These are phyloP conservation scores for Drosophila grimshawi DNA, from an alignment of 1,140 invertebrate genomes.

Conservation along the genomic window DNA sequence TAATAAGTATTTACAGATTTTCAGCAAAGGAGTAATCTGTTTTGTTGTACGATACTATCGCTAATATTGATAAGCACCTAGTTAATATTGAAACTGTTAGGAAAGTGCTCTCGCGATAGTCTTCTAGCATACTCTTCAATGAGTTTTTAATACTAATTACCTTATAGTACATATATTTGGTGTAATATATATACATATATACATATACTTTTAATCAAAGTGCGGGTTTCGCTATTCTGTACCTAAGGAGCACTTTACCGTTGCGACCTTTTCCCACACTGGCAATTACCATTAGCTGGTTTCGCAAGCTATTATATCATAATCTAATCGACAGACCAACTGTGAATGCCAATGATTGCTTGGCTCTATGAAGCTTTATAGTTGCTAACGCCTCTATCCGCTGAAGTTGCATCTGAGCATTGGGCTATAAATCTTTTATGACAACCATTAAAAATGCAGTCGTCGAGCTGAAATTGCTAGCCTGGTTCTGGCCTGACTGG, in stretches of 20 bases:
- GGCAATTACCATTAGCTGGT: neutral
- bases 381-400: constrained; percentile 2
- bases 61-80: too few relatives aligned
- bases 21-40: too few relatives aligned
- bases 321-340: constrained; percentile 21
- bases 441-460: constrained; percentile 59
- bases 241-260: neutral
- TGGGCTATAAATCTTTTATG: constrained; percentile 67
- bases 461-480: constrained; percentile 37
- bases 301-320: constrained; percentile 39
- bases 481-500: constrained; percentile 18
- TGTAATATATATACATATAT: too few relatives aligned
- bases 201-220: too few relatives aligned
- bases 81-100: too few relatives aligned
- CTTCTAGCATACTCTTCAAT: too few relatives aligned
- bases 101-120: too few relatives aligned
- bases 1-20: too few relatives aligned
- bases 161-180: too few relatives aligned
- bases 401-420: constrained; percentile 18
- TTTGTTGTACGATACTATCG: too few relatives aligned
- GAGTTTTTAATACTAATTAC: too few relatives aligned
- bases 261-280: constrained; percentile 20
- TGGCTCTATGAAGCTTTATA: neutral
- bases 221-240: too few relatives aligned
- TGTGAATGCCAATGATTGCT: constrained; percentile 49